Percentiles rank a stretch among this genome's conserved stretches.
Conservation (phyloP, 2,888 invertebrate genomes). For the Tholera decimalis region DNA sequence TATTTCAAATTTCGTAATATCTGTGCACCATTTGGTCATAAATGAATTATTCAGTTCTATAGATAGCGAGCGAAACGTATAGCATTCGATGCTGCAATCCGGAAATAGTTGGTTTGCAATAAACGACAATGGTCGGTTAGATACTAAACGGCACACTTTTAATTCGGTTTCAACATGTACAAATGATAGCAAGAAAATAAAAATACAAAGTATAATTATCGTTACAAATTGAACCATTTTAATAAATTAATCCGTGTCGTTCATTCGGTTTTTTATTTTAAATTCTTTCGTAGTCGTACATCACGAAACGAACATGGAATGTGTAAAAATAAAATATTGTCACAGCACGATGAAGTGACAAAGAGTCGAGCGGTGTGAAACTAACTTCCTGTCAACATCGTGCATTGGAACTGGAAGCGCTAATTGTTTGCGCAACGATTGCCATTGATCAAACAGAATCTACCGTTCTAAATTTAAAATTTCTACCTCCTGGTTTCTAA, state of each 20-base stretch:
- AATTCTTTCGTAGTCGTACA: constrained; percentile 5
- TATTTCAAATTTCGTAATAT: constrained; percentile 5
- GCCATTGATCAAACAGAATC: constrained; percentile 24
- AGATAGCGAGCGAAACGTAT: constrained; percentile 24
- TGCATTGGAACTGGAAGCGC: constrained; percentile 43
- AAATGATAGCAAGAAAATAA: constrained; percentile 8
- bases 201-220: background rate
- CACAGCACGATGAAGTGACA: constrained; percentile 50
- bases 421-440: constrained; percentile 46
- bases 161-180: constrained; percentile 9
- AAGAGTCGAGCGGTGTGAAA: constrained; percentile 50
- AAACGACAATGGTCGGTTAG: constrained; percentile 15
- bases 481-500: constrained; percentile 1
- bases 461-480: too few relatives aligned
- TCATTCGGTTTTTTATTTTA: constrained; percentile 29
- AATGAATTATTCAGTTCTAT: constrained; percentile 33
- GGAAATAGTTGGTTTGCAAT: constrained; percentile 46
- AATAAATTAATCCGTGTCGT: constrained; percentile 1
- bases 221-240: constrained; percentile 7
- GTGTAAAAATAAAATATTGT: constrained; percentile 54
- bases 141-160: constrained; percentile 21
- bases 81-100: constrained; percentile 32
- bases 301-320: constrained; percentile 39
- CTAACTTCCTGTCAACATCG: constrained; percentile 57
- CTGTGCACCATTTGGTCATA: constrained; percentile 4